phyloP scores from a whole-genome alignment of 2,113 vertebrate species.

The Collichthys lucidus region DNA sequence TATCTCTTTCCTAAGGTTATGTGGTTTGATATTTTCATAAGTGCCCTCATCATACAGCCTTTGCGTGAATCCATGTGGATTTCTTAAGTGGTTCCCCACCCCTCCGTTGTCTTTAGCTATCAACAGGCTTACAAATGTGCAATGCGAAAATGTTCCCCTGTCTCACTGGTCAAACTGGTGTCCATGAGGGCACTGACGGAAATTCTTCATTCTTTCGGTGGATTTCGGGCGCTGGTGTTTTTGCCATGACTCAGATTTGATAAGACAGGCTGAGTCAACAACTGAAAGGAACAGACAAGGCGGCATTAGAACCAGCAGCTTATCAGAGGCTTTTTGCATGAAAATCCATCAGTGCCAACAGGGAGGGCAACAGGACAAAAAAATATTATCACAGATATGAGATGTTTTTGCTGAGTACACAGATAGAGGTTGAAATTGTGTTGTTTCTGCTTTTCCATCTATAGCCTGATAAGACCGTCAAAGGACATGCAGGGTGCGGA shows the following conservation, averaged over 20 bases:
- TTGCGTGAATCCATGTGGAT: background rate
- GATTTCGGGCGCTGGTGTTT: slow-evolving; percentile 19
- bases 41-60: background rate
- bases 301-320: slow-evolving; percentile 46
- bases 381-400: slow-evolving; percentile 72
- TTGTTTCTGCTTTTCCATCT: slow-evolving; percentile 66
- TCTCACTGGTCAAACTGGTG: background rate
- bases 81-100: background rate
- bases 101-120: background rate
- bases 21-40: slow-evolving; percentile 28
- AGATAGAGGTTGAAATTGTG: slow-evolving; percentile 66
- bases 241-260: slow-evolving; percentile 48
- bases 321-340: slow-evolving; percentile 68
- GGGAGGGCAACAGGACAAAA: slow-evolving; percentile 52
- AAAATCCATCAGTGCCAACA: slow-evolving; percentile 61
- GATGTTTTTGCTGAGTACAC: slow-evolving; percentile 75
- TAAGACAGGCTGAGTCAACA: slow-evolving; percentile 72
- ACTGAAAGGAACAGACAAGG: slow-evolving; percentile 43
- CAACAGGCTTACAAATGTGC: background rate
- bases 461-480: slow-evolving; percentile 63
- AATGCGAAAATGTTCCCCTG: background rate
- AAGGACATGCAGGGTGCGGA: slow-evolving; percentile 47
- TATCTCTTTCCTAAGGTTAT: slow-evolving; percentile 50
- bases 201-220: background rate
- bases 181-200: background rate